Evolutionary conservation across 2,797 vertebrate species (phyloP).

Genomic region (Xenentodon cancila): DNA sequence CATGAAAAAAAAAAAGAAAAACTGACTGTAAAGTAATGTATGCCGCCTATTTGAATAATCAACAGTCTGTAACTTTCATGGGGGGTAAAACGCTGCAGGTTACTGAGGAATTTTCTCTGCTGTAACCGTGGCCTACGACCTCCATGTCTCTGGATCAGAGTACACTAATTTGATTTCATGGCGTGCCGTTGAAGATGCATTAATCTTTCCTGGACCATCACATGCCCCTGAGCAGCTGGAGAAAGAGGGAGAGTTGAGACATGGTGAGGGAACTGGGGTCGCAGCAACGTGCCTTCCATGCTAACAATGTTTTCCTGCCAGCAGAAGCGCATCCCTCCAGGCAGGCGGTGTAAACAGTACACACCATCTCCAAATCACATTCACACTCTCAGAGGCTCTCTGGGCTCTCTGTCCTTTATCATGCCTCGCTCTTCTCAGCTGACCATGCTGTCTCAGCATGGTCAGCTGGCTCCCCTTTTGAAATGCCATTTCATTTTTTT

Average conservation of each 20-base stretch:
- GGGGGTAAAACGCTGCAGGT: conserved; percentile 41
- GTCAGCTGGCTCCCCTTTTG: not conserved
- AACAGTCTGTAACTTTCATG: conserved; percentile 49
- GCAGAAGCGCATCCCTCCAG: conserved; percentile 72
- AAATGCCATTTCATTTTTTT: not conserved
- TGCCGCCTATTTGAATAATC: conserved; percentile 45
- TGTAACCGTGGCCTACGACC: conserved; percentile 63
- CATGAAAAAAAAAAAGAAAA: conserved; percentile 17
- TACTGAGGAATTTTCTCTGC: conserved; percentile 64
- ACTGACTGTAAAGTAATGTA: conserved; percentile 19
- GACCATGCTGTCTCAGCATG: not conserved
- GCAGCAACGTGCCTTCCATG: conserved; percentile 75
- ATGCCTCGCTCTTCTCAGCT: conserved; percentile 3
- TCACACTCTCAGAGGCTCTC: conserved; percentile 62
- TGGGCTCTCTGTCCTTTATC: conserved; percentile 21
- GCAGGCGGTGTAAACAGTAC: conserved; percentile 74
- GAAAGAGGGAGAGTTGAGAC: conserved; percentile 67
- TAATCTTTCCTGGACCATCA: conserved; percentile 84
- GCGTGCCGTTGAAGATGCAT: conserved; percentile 81
- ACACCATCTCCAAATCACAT: conserved; percentile 75
- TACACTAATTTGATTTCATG: conserved; percentile 87
- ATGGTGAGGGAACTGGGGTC: conserved; percentile 61
- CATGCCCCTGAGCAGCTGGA: conserved; percentile 78
- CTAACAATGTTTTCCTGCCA: conserved; percentile 72
- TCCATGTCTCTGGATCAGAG: conserved; percentile 75